These are phyloP conservation scores for Osmerus mordax DNA, from an alignment of 2,113 vertebrate genomes.

Conservation along the genomic window DNA sequence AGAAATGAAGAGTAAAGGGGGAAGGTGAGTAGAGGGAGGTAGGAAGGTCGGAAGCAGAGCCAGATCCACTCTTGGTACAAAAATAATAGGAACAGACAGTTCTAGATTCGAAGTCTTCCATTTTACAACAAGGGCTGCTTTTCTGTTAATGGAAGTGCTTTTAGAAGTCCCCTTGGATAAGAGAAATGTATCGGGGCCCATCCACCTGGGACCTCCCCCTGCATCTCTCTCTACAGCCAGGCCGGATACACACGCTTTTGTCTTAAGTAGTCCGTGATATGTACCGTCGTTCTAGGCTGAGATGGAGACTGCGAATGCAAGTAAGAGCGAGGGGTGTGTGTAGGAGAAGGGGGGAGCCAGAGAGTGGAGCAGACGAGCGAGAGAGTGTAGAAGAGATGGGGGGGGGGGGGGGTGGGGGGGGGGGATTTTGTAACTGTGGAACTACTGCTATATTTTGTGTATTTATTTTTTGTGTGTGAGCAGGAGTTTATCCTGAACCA, in stretches of 20 bases:
- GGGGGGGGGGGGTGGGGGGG: not conserved
- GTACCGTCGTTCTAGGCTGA: conserved; percentile 34
- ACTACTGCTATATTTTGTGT: not conserved
- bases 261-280: conserved; percentile 71
- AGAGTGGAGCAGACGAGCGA: not conserved
- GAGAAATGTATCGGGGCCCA: conserved; percentile 58
- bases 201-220: conserved; percentile 67
- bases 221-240: conserved; percentile 26
- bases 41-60: conserved; percentile 17
- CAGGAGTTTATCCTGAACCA: conserved; percentile 99
- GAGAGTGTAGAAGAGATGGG: not conserved
- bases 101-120: conserved; percentile 65
- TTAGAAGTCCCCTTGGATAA: conserved; percentile 66
- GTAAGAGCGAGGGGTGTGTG: conserved; percentile 25
- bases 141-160: conserved; percentile 72
- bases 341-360: not conserved
- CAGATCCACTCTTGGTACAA: conserved; percentile 64
- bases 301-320: conserved; percentile 29
- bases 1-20: too few relatives aligned
- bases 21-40: too few relatives aligned
- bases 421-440: not conserved
- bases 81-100: conserved; percentile 73
- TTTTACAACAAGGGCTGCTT: conserved; percentile 63
- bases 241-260: conserved; percentile 53
- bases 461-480: not conserved